These are phyloP conservation scores for Aphelenchoides fujianensis DNA, from an alignment of 1,140 invertebrate genomes.

Conservation along the genomic window DNA sequence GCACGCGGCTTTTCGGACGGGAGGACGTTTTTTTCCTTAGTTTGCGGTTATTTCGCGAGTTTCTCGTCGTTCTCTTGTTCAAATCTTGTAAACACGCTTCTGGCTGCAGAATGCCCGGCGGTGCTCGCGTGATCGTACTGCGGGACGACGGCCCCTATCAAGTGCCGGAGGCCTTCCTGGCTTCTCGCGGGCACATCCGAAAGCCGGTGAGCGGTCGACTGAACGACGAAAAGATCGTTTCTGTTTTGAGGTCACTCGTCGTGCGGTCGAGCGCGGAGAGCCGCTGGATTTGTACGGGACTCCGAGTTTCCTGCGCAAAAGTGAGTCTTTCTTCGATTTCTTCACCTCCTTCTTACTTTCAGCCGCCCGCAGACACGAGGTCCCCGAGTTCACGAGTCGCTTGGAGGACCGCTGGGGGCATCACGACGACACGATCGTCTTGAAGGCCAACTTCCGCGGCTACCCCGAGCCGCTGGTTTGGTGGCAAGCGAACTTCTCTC, in stretches of 20 bases:
- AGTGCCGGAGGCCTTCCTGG: constrained; percentile 3
- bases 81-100: neutral
- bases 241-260: neutral
- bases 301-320: neutral
- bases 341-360: neutral
- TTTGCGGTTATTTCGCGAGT: neutral
- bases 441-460: constrained; percentile 36
- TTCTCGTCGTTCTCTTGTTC: neutral
- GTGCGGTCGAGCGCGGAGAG: neutral
- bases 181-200: constrained; percentile 1
- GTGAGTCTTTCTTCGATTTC: neutral
- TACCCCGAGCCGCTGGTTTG: constrained; percentile 37
- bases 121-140: too few species aligned
- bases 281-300: neutral
- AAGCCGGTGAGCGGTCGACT: neutral
- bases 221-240: neutral
- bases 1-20: neutral
- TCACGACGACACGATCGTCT: constrained; percentile 30
- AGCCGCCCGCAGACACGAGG: constrained; percentile 6
- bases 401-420: constrained; percentile 39
- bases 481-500: constrained; percentile 21
- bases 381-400: constrained; percentile 36
- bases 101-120: neutral
- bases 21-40: too few species aligned
- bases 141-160: neutral